phyloP scores from a whole-genome alignment of 92 coral and sea anemone genomes.

The Heliopora coerulea region DNA sequence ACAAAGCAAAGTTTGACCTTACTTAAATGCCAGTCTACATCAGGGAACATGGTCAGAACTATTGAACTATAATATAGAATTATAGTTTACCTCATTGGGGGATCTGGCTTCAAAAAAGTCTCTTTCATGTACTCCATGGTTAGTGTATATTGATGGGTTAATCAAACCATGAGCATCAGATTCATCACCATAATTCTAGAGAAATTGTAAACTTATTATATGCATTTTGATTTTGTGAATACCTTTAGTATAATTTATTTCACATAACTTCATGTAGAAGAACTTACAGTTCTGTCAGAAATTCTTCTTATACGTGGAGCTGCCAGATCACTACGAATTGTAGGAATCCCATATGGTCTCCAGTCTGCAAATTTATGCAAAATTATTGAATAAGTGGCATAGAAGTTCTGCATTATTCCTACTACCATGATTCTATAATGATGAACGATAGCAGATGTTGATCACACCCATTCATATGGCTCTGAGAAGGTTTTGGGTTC shows the following conservation, averaged over 20 bases:
- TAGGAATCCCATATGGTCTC: conserved; percentile 94
- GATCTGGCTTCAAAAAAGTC: conserved; percentile 92
- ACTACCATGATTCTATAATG: too few relatives aligned
- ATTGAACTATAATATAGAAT: too few relatives aligned
- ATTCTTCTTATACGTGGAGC: conserved; percentile 92
- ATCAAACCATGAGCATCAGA: conserved; percentile 97
- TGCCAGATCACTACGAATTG: conserved; percentile 87
- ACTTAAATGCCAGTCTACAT: too few relatives aligned
- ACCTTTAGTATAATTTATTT: too few relatives aligned
- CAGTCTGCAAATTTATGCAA: conserved; percentile 36
- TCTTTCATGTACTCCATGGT: conserved; percentile 85
- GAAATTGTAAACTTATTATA: too few relatives aligned
- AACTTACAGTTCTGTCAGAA: conserved; percentile 81
- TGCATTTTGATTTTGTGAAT: too few relatives aligned
- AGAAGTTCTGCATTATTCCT: background rate
- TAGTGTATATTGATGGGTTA: conserved; percentile 92
- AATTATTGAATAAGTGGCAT: background rate
- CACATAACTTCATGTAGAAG: too few relatives aligned
- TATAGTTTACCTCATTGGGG: conserved; percentile 69
- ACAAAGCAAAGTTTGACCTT: too few relatives aligned
- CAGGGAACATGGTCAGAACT: too few relatives aligned
- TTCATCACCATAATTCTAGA: conserved; percentile 95
- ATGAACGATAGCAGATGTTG: too few relatives aligned
- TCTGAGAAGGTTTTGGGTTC: too few relatives aligned
- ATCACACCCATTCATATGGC: too few relatives aligned